A percentile compares a stretch with the other conserved stretches of the same genome.
Conservation (phyloP, 2,888 invertebrate genomes). For the Laothoe populi region DNA sequence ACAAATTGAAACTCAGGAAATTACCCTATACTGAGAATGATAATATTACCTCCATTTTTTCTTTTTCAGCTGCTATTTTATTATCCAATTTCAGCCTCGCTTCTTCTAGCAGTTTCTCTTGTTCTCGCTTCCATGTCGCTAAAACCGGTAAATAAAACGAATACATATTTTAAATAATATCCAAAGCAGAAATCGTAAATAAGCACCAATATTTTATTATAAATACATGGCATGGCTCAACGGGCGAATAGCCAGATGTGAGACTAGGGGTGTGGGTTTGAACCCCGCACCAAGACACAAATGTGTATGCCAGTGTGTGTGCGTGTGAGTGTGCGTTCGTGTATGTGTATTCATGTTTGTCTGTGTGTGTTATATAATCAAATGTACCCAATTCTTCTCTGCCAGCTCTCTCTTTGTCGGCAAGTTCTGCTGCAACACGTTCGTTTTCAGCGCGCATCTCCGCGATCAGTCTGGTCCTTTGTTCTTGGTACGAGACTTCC, state of each 20-base stretch:
- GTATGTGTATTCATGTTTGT: too few species aligned
- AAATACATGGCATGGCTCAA: too few species aligned
- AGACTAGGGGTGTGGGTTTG: too few species aligned
- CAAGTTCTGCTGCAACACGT: slow-evolving; percentile 87
- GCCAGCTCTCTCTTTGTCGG: slow-evolving; percentile 80
- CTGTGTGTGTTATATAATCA: neutral
- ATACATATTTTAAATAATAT: neutral
- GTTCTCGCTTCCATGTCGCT: slow-evolving; percentile 72
- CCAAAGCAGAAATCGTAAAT: neutral
- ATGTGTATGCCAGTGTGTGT: too few species aligned
- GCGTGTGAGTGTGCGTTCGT: too few species aligned
- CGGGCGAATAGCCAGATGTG: too few species aligned
- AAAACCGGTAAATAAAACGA: neutral
- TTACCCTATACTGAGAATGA: too few species aligned
- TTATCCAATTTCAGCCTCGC: slow-evolving; percentile 59
- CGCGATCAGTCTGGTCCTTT: slow-evolving; percentile 79
- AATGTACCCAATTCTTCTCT: slow-evolving; percentile 54
- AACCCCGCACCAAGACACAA: too few species aligned
- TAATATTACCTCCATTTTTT: slow-evolving; percentile 58
- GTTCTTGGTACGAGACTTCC: slow-evolving; percentile 74
- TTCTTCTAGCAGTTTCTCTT: slow-evolving; percentile 63
- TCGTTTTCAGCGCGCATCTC: slow-evolving; percentile 88
- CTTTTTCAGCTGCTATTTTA: slow-evolving; percentile 59
- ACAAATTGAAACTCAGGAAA: too few species aligned
- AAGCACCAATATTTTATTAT: too few species aligned